phyloP scores from a whole-genome alignment of 2,113 vertebrate genomes.

The Crypturellus undulatus region DNA sequence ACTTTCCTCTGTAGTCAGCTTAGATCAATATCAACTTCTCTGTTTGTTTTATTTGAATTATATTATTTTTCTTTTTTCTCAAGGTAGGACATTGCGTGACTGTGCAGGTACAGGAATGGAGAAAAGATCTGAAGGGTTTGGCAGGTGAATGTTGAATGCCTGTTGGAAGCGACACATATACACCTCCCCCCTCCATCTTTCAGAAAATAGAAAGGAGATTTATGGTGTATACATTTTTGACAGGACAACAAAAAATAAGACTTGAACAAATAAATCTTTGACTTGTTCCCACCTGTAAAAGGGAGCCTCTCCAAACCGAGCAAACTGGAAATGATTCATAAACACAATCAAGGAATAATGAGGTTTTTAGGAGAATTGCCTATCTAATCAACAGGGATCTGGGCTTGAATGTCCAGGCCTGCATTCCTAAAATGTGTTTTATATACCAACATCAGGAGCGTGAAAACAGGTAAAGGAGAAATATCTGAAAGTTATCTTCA shows the following conservation, averaged over 20 bases:
- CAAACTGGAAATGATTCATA: conserved; percentile 24
- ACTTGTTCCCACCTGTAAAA: conserved; percentile 29
- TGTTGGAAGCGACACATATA: neutral
- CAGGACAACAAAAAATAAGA: conserved; percentile 9
- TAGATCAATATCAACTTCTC: conserved; percentile 62
- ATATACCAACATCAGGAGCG: neutral
- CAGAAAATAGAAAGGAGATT: conserved; percentile 42
- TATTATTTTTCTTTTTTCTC: neutral
- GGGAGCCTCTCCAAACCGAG: neutral
- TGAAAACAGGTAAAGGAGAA: neutral
- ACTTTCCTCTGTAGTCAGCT: conserved; percentile 61
- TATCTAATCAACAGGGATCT: neutral
- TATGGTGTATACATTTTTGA: conserved; percentile 1
- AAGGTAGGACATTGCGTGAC: conserved; percentile 53
- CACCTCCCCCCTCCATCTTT: neutral
- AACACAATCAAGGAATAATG: neutral
- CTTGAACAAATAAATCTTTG: neutral
- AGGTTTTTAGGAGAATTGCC: neutral
- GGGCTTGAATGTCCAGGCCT: neutral
- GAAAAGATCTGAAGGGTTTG: conserved; percentile 37
- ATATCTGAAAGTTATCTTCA: neutral
- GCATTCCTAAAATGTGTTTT: neutral
- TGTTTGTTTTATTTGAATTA: conserved; percentile 45
- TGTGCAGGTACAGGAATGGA: conserved; percentile 16
- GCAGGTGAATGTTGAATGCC: conserved; percentile 18